Evolutionary conservation across 2,888 invertebrate genomes (phyloP), one percentile per base, ranked within the genome.

Genomic region (Ernsta delagoae): DNA sequence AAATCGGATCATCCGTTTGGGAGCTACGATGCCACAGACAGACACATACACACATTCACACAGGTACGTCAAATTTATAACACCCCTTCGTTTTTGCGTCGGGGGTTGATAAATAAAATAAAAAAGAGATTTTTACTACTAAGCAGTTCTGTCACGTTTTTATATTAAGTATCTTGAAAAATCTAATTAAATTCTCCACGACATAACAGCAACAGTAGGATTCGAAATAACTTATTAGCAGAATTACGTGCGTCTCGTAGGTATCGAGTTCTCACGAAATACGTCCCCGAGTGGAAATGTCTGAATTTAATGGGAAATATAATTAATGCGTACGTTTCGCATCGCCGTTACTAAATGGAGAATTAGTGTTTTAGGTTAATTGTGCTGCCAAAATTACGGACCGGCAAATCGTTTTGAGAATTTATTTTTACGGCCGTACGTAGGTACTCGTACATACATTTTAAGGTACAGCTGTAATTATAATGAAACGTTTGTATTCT

Each of bases 331-430:
- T 56, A 67, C 67, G 61, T 67, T 67, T 61, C 56, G 60, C 66
- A 66, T 66, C 53, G 66, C 53, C 60, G 66, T 66, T 66, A 60
- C 66, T 66, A 66, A 66, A 66, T 66, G 65, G 65, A 59, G 65
- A 71, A 71, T 71, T 71, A 71, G 63, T 70, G 70, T 71, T 67
- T 64, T 57, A 60, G 60, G 65, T 66, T 66, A 66, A 66, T 66
- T 66, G 65, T 66, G 50, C 59, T 66, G 65, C 65, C 65, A 53
- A 66, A 59, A 66, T 66, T 66, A 59, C 59, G 31, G 65, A 59
- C 41, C 65, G 59, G 50, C 59, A 66, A 59, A 66, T 59, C 50
- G 59, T 66, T 59, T 53, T 7, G 39, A 9, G 39, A 59, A 65
- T 65, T 59, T 65, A 66, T 66, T 66, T 66, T 66, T 66, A 59